Evolutionary conservation across 2,113 vertebrate genomes (phyloP), one percentile per base, ranked within the genome.

Genomic region (Oncorhynchus masou): DNA sequence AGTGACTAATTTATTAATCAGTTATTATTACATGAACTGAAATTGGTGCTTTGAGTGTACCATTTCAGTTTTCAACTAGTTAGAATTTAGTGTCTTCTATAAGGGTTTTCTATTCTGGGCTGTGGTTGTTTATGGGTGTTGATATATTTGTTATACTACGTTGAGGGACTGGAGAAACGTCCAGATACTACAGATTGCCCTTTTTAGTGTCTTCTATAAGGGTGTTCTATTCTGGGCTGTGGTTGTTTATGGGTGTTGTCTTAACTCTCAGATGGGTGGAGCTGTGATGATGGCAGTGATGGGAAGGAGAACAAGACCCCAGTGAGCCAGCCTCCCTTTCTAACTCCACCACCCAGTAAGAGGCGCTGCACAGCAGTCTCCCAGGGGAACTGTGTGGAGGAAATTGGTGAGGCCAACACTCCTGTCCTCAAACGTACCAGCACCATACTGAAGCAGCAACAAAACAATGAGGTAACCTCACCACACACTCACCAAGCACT

Each of bases 291-390:
- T 79, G 82, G 19, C 67, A 62, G 73, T 8, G 71, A 22, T 79
- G 83, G 76, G n/a, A 92, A 91, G 74, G 92, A 94, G 79, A 93
- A 93, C 87, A 54, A 29, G 25, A 59, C 66, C 64, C 70, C 64
- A 4, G 22, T 16, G 0, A 68, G 51, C 2, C 71, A 29, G n/a
- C 75, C 80, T 31, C 81, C 79, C n/a, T 19, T 24, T 19, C 12
- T 34, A 34, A 78, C 78, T 1, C 87, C 91, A 34, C 74, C 85
- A 22, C 74, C 79, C 67, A 83, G 75, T 15, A 94, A 93, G 85
- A 91, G 84, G 78, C 87, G 88, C 70, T 80, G 88, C 62, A 51
- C 85, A 73, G 86, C 85, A 74, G 86, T 71, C 74, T 79, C 77
- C 39, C 59, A 11, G 1, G 34, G 80, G 24, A 4, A 73, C 79